These are phyloP conservation scores for Budorcas taxicolor DNA, from an alignment of 2,113 vertebrate genomes.

Conservation along the genomic window DNA sequence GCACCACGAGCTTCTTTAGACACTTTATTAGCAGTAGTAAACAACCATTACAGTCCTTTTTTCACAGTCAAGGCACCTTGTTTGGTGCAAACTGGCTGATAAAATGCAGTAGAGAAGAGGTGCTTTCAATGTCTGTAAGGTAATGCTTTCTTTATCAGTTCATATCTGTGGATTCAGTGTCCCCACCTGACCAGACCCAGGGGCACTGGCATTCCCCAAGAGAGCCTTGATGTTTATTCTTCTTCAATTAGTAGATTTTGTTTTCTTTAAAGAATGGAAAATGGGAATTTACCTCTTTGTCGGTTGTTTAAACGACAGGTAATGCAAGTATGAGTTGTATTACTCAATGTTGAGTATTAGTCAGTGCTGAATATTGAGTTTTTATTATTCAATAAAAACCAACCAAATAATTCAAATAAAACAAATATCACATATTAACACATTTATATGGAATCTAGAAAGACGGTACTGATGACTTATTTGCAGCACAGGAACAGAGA, in stretches of 20 bases:
- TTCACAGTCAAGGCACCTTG: background rate
- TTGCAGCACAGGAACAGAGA: background rate
- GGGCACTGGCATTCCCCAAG: background rate
- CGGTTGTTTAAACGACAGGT: background rate
- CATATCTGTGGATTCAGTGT: background rate
- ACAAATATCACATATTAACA: background rate
- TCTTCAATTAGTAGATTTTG: background rate
- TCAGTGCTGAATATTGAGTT: background rate
- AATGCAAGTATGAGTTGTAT: background rate
- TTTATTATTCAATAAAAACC: background rate
- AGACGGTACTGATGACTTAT: background rate
- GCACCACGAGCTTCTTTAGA: background rate
- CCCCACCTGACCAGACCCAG: background rate
- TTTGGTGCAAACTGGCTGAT: background rate
- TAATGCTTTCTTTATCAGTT: background rate
- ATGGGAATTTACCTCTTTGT: background rate
- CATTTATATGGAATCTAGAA: background rate
- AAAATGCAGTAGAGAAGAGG: background rate
- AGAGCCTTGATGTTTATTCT: background rate
- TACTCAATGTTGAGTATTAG: background rate
- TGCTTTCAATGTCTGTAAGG: background rate
- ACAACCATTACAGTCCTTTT: background rate
- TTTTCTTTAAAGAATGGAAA: background rate
- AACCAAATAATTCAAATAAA: background rate
- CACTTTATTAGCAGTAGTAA: background rate